A percentile compares a stretch with the other conserved stretches of the same genome.
These are phyloP conservation scores for Hybos culiciformis DNA, from an alignment of 2,888 invertebrate species.

Conservation along the genomic window DNA sequence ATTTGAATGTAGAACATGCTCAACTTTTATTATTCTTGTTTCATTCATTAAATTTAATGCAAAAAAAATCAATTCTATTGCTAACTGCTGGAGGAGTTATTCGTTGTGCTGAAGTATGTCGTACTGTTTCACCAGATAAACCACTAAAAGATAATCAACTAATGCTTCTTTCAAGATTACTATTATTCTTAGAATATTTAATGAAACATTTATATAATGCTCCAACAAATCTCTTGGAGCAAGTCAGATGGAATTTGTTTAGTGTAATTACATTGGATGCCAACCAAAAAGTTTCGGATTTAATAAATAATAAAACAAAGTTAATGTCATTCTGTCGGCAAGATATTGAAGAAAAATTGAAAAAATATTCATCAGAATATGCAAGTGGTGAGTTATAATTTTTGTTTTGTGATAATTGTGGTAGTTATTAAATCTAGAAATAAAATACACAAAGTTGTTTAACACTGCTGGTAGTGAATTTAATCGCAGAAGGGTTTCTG, in stretches of 20 bases:
- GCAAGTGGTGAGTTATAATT: slow-evolving; percentile 22
- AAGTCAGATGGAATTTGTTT: slow-evolving; percentile 76
- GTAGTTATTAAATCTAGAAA: no score
- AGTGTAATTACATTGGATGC: slow-evolving; percentile 45
- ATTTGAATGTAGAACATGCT: slow-evolving; percentile 91
- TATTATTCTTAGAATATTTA: slow-evolving; percentile 82
- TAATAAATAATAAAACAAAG: slow-evolving; percentile 40
- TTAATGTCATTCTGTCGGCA: slow-evolving; percentile 54
- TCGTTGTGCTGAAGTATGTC: slow-evolving; percentile 50
- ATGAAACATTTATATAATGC: slow-evolving; percentile 93
- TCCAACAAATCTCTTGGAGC: slow-evolving; percentile 69
- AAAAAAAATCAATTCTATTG: slow-evolving; percentile 85
- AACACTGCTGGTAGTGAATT: no score
- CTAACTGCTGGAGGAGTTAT: slow-evolving; percentile 64
- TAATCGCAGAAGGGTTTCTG: no score
- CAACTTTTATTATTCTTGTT: slow-evolving; percentile 86
- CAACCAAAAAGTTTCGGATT: slow-evolving; percentile 39
- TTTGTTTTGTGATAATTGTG: neutral
- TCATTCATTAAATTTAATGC: slow-evolving; percentile 89
- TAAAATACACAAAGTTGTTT: no score
- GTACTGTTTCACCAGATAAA: slow-evolving; percentile 31
- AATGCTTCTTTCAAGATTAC: slow-evolving; percentile 65
- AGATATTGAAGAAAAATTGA: slow-evolving; percentile 62
- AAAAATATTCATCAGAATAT: slow-evolving; percentile 40
- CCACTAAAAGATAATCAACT: slow-evolving; percentile 47